Base-by-base conservation (phyloP, 2,888 invertebrate genomes). In the Meloe dianella region DNA sequence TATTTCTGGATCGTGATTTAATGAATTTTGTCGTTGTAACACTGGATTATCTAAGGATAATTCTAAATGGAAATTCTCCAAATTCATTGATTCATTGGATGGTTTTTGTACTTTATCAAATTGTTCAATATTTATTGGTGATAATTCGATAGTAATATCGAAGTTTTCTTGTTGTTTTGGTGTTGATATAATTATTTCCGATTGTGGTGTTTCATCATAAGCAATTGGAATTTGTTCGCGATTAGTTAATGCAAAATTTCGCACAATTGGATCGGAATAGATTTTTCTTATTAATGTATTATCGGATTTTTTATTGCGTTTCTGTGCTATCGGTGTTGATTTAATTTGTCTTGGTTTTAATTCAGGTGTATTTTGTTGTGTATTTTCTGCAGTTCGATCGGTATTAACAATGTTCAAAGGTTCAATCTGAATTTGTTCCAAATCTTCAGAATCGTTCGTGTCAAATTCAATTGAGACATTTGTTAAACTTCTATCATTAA, bases 221-320 rank as follows among this genome's bases (percentile, higher is more conserved):
- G 30, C 38, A 32, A 56, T 30, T 0, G 77, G 76, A n/a, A 76
- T 69, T 29, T 67, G 61, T 8, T 77, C 73, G 38, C 75, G 72
- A 51, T 76, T 79, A 17, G 69, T 66, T 30, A 78, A 61, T 1
- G 77, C 80, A 64, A 77, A 77, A 56, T 71, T 75, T 22, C 76
- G 62, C 7, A 79, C 79, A 20, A 73, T 68, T 10, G 77, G 75
- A 65, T 78, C 74, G 29, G 75, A 70, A 60, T 80, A 79, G 60
- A 78, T 79, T 65, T 77, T 79, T 2, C 74, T 77, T 30, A 80
- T 78, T 32, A 78, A 60, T 0, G 80, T 79, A 61, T 79, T 79
- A 65, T 80, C 79, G 27, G 72, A 78, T 64, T 75, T 76, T 57
- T 70, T 74, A 5, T 57, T 62, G 4, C 47, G 47, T 47, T 47